Conservation (phyloP, 2,797 vertebrate species). For the Muraenolepis orangiensis region DNA sequence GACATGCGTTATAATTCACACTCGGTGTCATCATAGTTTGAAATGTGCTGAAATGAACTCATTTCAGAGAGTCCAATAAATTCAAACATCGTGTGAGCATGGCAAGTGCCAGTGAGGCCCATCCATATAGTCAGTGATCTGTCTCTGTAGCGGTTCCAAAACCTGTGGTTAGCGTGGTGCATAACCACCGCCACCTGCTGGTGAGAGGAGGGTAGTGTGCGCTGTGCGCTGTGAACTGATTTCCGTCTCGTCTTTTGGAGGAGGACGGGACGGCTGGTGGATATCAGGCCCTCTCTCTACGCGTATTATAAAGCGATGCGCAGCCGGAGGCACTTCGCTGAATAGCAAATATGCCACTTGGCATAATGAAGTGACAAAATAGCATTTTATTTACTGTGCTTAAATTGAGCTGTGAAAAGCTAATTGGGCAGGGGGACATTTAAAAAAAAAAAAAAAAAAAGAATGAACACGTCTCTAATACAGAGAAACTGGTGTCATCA, state of each 20-base stretch:
- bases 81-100: constrained; percentile 64
- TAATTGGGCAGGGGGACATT: constrained; percentile 61
- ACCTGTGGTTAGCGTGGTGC: constrained; percentile 68
- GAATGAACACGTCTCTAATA: constrained; percentile 45
- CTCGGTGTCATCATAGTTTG: background rate
- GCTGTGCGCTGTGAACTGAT: constrained; percentile 69
- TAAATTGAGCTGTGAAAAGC: constrained; percentile 54
- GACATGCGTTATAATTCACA: background rate
- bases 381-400: constrained; percentile 58
- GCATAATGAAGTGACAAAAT: constrained; percentile 53
- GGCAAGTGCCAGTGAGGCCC: background rate
- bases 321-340: constrained; percentile 64
- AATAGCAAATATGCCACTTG: constrained; percentile 63
- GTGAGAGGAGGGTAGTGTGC: constrained; percentile 54
- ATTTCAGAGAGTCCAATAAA: constrained; percentile 70
- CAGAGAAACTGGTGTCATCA: constrained; percentile 61
- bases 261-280: constrained; percentile 52
- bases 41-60: constrained; percentile 72
- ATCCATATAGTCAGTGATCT: constrained; percentile 60
- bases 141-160: constrained; percentile 72
- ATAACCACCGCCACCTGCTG: constrained; percentile 73
- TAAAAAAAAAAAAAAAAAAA: constrained; percentile 44
- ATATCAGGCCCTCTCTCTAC: constrained; percentile 60
- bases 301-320: constrained; percentile 47
- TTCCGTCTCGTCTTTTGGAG: too few species aligned